A percentile compares a stretch with the other conserved stretches of the same genome.
These are phyloP conservation scores for Drosophila nigrodunni DNA, from an alignment of 1,140 invertebrate species.

Conservation along the genomic window DNA sequence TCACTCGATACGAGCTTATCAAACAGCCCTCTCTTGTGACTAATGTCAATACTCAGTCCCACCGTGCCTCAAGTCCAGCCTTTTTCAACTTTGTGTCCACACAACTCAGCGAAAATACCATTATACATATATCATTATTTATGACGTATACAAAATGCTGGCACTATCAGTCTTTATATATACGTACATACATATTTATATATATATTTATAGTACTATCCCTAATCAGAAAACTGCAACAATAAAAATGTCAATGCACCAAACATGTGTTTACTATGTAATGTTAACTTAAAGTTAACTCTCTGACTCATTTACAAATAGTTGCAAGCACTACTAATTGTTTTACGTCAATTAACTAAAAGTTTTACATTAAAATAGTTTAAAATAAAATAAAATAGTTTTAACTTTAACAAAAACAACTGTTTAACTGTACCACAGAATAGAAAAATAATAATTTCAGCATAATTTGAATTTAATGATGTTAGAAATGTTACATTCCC, in stretches of 20 bases:
- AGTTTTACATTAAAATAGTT: background rate
- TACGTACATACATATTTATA: background rate
- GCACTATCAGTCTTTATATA: background rate
- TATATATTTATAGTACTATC: background rate
- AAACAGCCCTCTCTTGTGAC: constrained; percentile 22
- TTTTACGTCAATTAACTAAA: background rate
- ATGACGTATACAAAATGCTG: background rate
- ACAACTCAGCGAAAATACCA: constrained; percentile 28
- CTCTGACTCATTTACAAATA: background rate
- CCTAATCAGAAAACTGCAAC: background rate
- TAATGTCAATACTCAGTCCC: constrained; percentile 21
- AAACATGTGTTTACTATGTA: background rate
- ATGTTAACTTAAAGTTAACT: background rate
- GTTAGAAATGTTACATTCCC: too few species aligned
- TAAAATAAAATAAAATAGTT: too few species aligned
- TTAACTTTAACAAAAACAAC: too few species aligned
- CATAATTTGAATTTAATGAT: too few species aligned
- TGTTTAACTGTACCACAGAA: too few species aligned
- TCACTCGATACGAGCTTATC: constrained; percentile 17
- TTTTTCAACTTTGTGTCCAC: constrained; percentile 2
- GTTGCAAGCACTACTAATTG: background rate
- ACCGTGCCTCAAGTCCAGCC: constrained; percentile 5
- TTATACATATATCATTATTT: background rate
- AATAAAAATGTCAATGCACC: background rate
- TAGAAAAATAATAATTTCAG: too few species aligned